Percentiles rank a stretch among this genome's conserved stretches.
Evolutionary conservation across 2,113 vertebrate species (phyloP).

Genomic region (Osmerus eperlanus): DNA sequence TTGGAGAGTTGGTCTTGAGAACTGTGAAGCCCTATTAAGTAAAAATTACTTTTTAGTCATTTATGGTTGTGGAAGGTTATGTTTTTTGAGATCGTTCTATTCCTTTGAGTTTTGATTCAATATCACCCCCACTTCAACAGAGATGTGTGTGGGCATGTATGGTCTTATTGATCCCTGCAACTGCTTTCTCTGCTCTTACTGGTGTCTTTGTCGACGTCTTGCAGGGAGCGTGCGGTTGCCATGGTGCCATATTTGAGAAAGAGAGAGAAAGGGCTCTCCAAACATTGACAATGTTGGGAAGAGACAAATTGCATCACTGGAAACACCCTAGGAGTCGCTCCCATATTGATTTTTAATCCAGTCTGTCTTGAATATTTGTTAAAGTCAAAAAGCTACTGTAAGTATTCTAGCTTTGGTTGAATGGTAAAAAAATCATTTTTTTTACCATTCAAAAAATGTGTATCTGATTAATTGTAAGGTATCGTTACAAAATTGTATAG

Average conservation of each 20-base stretch:
- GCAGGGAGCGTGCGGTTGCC: conserved; percentile 44
- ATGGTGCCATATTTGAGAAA: conserved; percentile 31
- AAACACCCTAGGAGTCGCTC: conserved; percentile 23
- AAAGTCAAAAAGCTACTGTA: neutral
- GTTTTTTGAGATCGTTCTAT: neutral
- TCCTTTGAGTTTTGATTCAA: conserved; percentile 19
- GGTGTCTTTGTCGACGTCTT: conserved; percentile 23
- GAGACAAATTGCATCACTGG: neutral
- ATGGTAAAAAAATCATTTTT: no score
- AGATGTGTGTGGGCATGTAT: conserved; percentile 6
- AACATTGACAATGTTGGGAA: conserved; percentile 11
- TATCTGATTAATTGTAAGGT: no score
- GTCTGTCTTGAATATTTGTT: neutral
- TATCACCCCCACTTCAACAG: neutral
- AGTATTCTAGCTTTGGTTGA: neutral
- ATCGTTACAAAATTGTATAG: no score
- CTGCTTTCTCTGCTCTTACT: conserved; percentile 6
- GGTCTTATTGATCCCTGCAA: conserved; percentile 20
- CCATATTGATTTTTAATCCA: conserved; percentile 8
- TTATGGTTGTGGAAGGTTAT: neutral
- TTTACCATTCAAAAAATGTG: no score
- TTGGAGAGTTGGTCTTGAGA: no score
- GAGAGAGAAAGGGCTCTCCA: neutral
- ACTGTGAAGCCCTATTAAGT: no score
- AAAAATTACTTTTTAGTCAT: no score